A percentile compares a stretch with the other conserved stretches of the same genome.
These are phyloP conservation scores for Oreotrochilus melanogaster DNA, from an alignment of 2,113 vertebrate genomes.

Conservation along the genomic window DNA sequence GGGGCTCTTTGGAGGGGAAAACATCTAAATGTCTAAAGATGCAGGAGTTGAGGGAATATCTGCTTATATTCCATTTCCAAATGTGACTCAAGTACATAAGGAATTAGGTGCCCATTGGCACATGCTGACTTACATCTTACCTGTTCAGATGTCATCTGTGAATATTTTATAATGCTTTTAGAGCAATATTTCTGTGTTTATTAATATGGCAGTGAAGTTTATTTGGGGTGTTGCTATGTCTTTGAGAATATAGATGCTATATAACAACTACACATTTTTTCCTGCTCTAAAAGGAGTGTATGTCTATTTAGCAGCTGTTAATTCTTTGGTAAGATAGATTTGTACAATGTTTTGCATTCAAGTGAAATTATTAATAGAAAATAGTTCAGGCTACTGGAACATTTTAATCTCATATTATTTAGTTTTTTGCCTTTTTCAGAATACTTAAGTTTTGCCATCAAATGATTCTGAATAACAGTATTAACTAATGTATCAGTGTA, in stretches of 20 bases:
- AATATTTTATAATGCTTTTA: neutral
- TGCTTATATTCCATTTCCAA: neutral
- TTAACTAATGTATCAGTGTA: neutral
- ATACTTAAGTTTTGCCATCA: neutral
- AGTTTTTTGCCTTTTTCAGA: neutral
- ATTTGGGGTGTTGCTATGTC: slow-evolving; percentile 2
- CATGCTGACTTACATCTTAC: neutral
- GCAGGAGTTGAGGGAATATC: neutral
- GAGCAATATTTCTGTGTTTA: neutral
- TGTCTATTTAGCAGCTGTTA: slow-evolving; percentile 37
- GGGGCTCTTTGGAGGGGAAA: neutral
- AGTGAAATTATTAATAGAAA: slow-evolving; percentile 6
- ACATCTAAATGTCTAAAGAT: neutral
- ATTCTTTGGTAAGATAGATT: slow-evolving; percentile 24
- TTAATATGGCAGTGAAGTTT: neutral
- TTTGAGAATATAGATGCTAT: slow-evolving; percentile 28
- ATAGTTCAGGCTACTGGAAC: slow-evolving; percentile 14
- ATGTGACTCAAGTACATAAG: accelerated
- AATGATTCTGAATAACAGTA: neutral
- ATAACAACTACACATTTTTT: neutral
- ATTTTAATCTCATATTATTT: neutral
- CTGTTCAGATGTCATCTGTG: neutral
- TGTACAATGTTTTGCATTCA: slow-evolving; percentile 35
- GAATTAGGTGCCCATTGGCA: neutral
- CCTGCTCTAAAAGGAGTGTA: neutral